A percentile compares a stretch with the other conserved stretches of the same genome.
Evolutionary conservation across 2,797 vertebrate genomes (phyloP).

Genomic region (Borostomias antarcticus): DNA sequence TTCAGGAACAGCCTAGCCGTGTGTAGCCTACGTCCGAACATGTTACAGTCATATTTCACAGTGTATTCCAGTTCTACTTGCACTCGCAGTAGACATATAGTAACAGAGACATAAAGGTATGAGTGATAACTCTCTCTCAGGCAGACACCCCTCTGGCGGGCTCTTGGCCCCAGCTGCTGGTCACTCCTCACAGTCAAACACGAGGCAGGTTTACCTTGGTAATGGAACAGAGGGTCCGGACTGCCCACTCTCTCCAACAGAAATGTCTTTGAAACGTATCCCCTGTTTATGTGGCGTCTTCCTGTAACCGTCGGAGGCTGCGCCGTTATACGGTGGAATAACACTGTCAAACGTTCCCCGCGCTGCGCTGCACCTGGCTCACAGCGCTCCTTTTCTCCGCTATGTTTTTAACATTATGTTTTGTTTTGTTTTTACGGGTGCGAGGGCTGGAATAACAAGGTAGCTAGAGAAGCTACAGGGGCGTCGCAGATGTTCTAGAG

Average conservation of each 20-base stretch:
- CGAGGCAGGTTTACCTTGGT: slow-evolving; percentile 58
- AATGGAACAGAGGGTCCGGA: slow-evolving; percentile 24
- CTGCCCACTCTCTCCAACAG: slow-evolving; percentile 21
- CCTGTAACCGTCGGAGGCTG: slow-evolving; percentile 49
- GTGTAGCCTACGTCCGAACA: no score
- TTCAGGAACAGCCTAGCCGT: no score
- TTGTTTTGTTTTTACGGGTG: not conserved
- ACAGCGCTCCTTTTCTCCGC: slow-evolving; percentile 8
- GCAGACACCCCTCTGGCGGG: no score
- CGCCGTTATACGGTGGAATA: slow-evolving; percentile 36
- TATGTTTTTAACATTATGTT: slow-evolving; percentile 11
- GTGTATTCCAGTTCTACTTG: not conserved
- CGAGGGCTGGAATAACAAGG: slow-evolving; percentile 9
- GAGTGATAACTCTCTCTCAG: no score
- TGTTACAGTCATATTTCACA: not conserved
- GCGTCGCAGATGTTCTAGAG: no score
- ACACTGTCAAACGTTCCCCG: slow-evolving; percentile 48
- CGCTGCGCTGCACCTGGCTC: slow-evolving; percentile 37
- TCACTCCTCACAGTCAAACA: slow-evolving; percentile 30
- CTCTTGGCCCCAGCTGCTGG: no score
- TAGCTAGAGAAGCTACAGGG: slow-evolving; percentile 13
- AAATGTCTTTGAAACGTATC: slow-evolving; percentile 51
- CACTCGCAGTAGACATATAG: no score
- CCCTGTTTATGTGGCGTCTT: slow-evolving; percentile 47
- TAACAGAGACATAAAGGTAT: no score